Evolutionary conservation across 2,797 vertebrate species (phyloP).

Genomic region (Brotula barbata): DNA sequence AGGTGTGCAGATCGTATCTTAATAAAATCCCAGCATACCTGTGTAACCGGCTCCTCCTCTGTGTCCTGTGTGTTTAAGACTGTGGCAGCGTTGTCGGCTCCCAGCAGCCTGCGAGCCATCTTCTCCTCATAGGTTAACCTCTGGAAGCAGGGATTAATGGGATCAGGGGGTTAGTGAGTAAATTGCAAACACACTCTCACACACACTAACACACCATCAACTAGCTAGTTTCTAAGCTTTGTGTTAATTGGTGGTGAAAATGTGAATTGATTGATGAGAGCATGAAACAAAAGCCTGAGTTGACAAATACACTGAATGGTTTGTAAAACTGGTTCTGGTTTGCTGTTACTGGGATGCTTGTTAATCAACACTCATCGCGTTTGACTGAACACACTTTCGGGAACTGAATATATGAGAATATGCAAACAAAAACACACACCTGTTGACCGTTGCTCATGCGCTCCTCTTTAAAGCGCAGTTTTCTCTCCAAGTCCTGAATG

Average conservation of each 20-base stretch:
- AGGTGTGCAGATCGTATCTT: slow-evolving; percentile 40
- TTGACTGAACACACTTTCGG: slow-evolving; percentile 27
- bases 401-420: slow-evolving; percentile 2
- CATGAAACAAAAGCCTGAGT: slow-evolving; percentile 20
- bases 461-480: slow-evolving; percentile 97
- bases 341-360: slow-evolving; percentile 22
- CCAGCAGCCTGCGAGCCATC: slow-evolving; percentile 96
- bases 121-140: slow-evolving; percentile 98
- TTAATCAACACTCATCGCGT: slow-evolving; percentile 53
- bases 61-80: slow-evolving; percentile 90
- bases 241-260: slow-evolving; percentile 32
- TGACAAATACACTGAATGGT: neutral
- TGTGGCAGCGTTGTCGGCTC: slow-evolving; percentile 92
- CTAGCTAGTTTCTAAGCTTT: slow-evolving; percentile 5
- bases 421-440: slow-evolving; percentile 58
- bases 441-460: slow-evolving; percentile 91
- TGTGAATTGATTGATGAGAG: neutral
- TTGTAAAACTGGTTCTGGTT: neutral
- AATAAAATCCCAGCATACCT: slow-evolving; percentile 85
- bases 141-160: slow-evolving; percentile 81
- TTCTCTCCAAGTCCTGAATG: slow-evolving; percentile 97
- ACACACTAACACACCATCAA: slow-evolving; percentile 32
- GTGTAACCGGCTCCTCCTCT: slow-evolving; percentile 85
- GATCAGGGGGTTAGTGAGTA: slow-evolving; percentile 74
- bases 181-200: slow-evolving; percentile 57